Percentiles rank a stretch among this genome's conserved stretches.
These are phyloP conservation scores for Trichogramma dendrolimi DNA, from an alignment of 2,888 invertebrate species.

Conservation along the genomic window DNA sequence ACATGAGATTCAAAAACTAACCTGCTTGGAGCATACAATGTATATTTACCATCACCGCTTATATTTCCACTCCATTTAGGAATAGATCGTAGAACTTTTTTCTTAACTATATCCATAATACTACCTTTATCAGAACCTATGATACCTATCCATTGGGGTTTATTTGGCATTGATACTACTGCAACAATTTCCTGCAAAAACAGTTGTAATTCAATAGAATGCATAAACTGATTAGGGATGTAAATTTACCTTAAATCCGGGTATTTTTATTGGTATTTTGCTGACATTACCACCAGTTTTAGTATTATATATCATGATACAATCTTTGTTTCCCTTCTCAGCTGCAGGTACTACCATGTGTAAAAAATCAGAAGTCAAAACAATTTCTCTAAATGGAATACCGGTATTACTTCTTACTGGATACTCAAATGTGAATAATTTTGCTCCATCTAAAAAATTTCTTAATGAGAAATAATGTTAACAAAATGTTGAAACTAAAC, in stretches of 20 bases:
- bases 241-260: constrained; percentile 56
- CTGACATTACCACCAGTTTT: constrained; percentile 65
- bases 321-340: constrained; percentile 78
- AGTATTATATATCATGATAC: constrained; percentile 77
- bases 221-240: not conserved
- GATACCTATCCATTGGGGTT: constrained; percentile 79
- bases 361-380: constrained; percentile 77
- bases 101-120: constrained; percentile 83
- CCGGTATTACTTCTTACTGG: constrained; percentile 70
- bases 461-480: not conserved
- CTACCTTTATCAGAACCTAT: constrained; percentile 87
- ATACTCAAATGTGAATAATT: constrained; percentile 78
- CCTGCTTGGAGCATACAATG: constrained; percentile 84
- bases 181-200: constrained; percentile 65
- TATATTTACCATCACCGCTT: constrained; percentile 82
- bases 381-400: constrained; percentile 69
- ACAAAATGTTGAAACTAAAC: constrained; percentile 1
- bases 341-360: constrained; percentile 75
- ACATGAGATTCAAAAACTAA: constrained; percentile 33
- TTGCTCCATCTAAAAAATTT: constrained; percentile 62
- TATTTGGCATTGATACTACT: constrained; percentile 78
- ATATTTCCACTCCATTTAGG: constrained; percentile 90
- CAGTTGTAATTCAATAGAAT: not conserved
- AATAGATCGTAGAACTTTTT: constrained; percentile 80
- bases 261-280: constrained; percentile 55